Percentiles rank a stretch among this genome's conserved stretches.
Conservation (phyloP, 2,113 vertebrate species). For the Catharus fuscescens region DNA sequence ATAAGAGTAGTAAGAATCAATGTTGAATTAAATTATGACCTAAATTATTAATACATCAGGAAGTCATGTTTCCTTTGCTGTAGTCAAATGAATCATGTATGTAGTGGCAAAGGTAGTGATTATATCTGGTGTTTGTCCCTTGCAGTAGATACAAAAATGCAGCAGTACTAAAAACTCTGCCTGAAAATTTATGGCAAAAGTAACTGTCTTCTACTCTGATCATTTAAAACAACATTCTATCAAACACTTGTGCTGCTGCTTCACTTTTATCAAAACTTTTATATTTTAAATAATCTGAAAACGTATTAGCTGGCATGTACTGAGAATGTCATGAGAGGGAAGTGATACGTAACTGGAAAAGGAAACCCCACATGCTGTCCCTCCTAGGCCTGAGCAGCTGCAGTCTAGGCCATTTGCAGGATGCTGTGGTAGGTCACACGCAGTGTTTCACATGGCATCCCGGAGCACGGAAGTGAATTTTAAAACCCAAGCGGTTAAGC, state of each 20-base stretch:
- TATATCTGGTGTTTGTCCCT: neutral
- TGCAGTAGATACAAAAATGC: neutral
- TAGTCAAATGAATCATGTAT: neutral
- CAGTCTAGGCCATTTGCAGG: neutral
- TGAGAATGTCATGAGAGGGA: neutral
- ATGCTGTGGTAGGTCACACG: neutral
- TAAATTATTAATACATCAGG: slow-evolving; percentile 25
- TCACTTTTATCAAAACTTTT: neutral
- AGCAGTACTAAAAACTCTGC: neutral
- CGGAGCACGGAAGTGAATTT: neutral
- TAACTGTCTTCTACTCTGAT: neutral
- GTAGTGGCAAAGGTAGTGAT: neutral
- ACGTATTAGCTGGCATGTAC: neutral
- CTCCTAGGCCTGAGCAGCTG: neutral
- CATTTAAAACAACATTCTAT: neutral
- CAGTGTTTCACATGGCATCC: neutral
- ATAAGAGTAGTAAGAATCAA: neutral
- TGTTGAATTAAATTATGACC: slow-evolving; percentile 37
- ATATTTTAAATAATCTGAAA: neutral
- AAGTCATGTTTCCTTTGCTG: neutral
- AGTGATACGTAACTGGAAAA: neutral
- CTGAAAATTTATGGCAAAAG: neutral
- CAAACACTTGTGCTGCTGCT: neutral
- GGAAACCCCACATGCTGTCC: neutral
- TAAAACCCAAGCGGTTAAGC: neutral